A percentile compares a stretch with the other conserved stretches of the same genome.
Evolutionary conservation across 2,797 vertebrate species (phyloP).

Genomic region (Ictinia mississippiensis): DNA sequence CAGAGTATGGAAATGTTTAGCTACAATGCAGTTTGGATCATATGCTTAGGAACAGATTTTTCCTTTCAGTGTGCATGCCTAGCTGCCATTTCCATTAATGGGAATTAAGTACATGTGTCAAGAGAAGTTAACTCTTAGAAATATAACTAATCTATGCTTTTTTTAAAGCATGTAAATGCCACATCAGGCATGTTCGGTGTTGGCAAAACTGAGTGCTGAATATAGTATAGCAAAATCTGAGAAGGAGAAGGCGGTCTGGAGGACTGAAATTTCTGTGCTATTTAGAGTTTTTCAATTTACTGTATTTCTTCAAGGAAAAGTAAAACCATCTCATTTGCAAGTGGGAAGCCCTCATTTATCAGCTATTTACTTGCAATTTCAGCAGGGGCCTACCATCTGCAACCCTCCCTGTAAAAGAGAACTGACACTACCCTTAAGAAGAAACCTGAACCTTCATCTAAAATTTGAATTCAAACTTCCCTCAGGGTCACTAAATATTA

Average conservation of each 20-base stretch:
- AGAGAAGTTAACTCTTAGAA: slow-evolving; percentile 66
- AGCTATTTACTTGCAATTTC: slow-evolving; percentile 47
- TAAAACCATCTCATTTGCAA: slow-evolving; percentile 54
- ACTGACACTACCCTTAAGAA: neutral
- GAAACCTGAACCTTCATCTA: neutral
- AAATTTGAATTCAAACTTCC: slow-evolving; percentile 12
- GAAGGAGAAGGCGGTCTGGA: slow-evolving; percentile 56
- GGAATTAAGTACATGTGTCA: slow-evolving; percentile 71
- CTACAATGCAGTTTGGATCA: slow-evolving; percentile 62
- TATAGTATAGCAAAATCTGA: slow-evolving; percentile 55
- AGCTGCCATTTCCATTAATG: slow-evolving; percentile 71
- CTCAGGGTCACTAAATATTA: neutral
- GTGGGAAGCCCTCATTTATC: slow-evolving; percentile 49
- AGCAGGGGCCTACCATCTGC: slow-evolving; percentile 32
- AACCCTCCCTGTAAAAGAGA: neutral
- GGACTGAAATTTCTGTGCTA: slow-evolving; percentile 63
- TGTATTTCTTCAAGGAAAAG: slow-evolving; percentile 57
- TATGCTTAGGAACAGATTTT: slow-evolving; percentile 65
- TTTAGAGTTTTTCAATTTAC: slow-evolving; percentile 65
- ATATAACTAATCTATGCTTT: slow-evolving; percentile 55
- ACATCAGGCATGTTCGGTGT: slow-evolving; percentile 54
- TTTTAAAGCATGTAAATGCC: slow-evolving; percentile 63
- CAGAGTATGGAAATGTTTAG: slow-evolving; percentile 65
- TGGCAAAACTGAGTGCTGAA: slow-evolving; percentile 62
- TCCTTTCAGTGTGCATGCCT: slow-evolving; percentile 57